These are phyloP conservation scores for Dexiosoma caninum DNA, from an alignment of 2,888 invertebrate species.

Conservation along the genomic window DNA sequence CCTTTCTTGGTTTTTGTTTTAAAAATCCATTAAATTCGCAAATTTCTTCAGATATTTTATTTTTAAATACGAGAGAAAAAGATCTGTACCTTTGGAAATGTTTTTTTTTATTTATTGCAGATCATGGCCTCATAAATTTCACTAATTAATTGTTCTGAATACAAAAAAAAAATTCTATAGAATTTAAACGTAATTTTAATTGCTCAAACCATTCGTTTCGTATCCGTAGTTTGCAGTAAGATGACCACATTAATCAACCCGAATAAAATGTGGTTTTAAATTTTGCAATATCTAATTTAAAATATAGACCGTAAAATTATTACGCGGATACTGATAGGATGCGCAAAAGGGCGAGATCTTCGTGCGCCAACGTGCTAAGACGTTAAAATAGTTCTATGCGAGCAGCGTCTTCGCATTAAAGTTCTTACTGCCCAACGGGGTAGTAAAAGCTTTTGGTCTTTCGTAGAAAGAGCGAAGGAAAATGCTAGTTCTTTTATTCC, in stretches of 20 bases:
- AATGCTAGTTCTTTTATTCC: no score
- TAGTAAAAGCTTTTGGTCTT: no score
- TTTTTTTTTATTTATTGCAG: conserved; percentile 39
- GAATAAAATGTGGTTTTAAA: neutral
- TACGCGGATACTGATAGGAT: no score
- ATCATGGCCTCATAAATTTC: conserved; percentile 48
- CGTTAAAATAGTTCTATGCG: no score
- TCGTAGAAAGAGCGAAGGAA: no score
- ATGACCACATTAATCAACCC: no score
- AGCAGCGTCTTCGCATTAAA: no score
- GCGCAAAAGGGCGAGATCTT: no score
- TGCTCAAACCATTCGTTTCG: conserved; percentile 33
- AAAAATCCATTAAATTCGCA: conserved; percentile 58
- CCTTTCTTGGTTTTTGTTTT: conserved; percentile 3
- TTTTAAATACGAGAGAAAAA: neutral
- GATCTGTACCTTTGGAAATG: neutral
- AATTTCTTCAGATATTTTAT: conserved; percentile 47
- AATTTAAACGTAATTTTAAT: conserved; percentile 54
- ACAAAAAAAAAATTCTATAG: conserved; percentile 45
- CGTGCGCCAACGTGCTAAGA: no score
- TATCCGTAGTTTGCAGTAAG: neutral
- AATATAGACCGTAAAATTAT: no score
- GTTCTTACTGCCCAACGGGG: no score
- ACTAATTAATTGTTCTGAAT: conserved; percentile 51
- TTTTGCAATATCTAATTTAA: no score